Percentiles rank a stretch among this genome's conserved stretches.
Evolutionary conservation across 2,888 invertebrate genomes (phyloP).

Genomic region (Dryobota labecula): DNA sequence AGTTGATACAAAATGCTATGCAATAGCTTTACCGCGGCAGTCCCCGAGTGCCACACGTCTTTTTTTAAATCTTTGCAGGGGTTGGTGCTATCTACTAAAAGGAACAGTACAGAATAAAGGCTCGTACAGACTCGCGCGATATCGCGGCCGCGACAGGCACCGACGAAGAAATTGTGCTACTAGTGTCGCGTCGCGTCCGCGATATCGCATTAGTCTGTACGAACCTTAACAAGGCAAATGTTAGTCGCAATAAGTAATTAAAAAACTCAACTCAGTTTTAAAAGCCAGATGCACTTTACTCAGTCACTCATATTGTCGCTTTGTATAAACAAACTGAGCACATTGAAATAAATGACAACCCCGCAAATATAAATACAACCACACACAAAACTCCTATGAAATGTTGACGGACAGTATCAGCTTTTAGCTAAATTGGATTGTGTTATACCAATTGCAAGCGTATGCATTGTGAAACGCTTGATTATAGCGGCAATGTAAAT

Average conservation of each 20-base stretch:
- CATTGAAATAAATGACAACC: conserved; percentile 68
- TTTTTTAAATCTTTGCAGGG: too few relatives aligned
- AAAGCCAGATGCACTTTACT: conserved; percentile 14
- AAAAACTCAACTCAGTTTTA: conserved; percentile 20
- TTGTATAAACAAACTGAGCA: conserved; percentile 54
- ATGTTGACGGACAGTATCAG: conserved; percentile 69
- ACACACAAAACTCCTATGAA: conserved; percentile 59
- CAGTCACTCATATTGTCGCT: conserved; percentile 41
- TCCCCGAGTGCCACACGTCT: too few relatives aligned
- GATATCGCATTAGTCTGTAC: too few relatives aligned
- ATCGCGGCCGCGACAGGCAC: too few relatives aligned
- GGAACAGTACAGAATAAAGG: too few relatives aligned
- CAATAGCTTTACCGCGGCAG: too few relatives aligned
- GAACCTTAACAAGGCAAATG: too few relatives aligned
- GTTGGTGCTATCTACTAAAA: background rate
- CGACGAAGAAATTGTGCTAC: too few relatives aligned
- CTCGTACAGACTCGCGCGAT: too few relatives aligned
- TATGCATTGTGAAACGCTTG: conserved; percentile 55
- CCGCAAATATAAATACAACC: conserved; percentile 70
- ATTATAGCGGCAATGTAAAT: conserved; percentile 52
- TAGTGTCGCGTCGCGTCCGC: too few relatives aligned
- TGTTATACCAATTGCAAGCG: conserved; percentile 52
- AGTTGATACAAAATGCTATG: too few relatives aligned
- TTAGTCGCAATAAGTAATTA: background rate
- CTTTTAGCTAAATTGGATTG: conserved; percentile 81